Base-by-base conservation (phyloP, 2,113 vertebrate genomes). In the Nycticryphes semicollaris region DNA sequence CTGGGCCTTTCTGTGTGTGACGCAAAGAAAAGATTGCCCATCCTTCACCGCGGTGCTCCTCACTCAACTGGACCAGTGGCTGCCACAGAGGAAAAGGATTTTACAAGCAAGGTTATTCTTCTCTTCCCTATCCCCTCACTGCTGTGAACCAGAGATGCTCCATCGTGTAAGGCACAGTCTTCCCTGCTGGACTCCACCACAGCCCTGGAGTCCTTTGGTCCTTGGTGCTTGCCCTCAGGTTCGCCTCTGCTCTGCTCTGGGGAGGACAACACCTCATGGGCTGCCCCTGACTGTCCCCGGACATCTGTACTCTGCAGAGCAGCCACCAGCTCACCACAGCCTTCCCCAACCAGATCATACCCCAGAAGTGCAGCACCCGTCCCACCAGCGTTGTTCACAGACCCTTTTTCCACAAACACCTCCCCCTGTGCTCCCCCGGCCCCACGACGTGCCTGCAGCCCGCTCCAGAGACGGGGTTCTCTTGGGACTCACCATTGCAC, bases 11-110 rank as follows among this genome's bases (percentile, higher is more conserved):
- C 60, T 76, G 57, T 28, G 63, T 18, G 51, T 31, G 43, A 50
- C 4, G 25, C 69, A 78, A 76, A 85, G 66, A 30, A 84, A 79
- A 78, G 91, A 92, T 50, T 9, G 12, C 60, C 19, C 43, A 5
- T 59, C 60, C 33, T 47, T 14, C 72, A 2, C 62, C 20, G 64
- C 39, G 67, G 47, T 2, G 27, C 17, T 75, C 60, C 57, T 62
- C n/a, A 15, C 41, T 39, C 53, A 18, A 4, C 25, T 0, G 0
- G 43, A 12, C 22, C 21, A 7, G 78, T 0, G 0, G 48, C 53
- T 48, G 43, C 41, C 45, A 31, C 9, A 21, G 57, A 69, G 31
- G 56, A 21, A 41, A 87, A 81, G 59, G 45, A 45, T 59, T 47
- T 69, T 19, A 57, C 39, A 66, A 15, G 53, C 4, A 18, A 66